phyloP scores from a whole-genome alignment of 2,888 invertebrate species.

The Volucella inflata region DNA sequence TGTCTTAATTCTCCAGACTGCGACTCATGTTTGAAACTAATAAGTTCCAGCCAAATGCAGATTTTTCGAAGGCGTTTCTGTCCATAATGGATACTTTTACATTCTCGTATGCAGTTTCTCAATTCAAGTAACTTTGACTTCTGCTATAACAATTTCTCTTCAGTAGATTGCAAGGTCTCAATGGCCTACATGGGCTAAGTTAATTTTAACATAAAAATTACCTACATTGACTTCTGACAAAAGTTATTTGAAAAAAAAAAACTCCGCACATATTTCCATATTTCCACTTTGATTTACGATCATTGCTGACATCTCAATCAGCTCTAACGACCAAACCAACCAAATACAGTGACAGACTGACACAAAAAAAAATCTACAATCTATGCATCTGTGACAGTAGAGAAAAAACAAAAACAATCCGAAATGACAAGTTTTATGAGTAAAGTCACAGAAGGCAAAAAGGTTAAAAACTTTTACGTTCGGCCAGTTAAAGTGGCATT shows the following conservation, averaged over 20 bases:
- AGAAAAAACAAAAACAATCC: background rate
- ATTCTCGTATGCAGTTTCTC: no score
- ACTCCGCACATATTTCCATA: no score
- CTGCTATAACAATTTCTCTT: no score
- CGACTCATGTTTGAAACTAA: no score
- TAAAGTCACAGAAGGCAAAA: background rate
- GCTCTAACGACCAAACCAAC: background rate
- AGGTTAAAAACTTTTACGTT: slow-evolving; percentile 2
- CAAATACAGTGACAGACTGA: background rate
- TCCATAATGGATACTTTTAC: no score
- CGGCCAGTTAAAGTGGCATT: background rate
- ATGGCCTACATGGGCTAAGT: no score
- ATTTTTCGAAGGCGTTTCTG: no score
- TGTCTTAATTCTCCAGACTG: no score
- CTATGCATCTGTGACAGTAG: background rate
- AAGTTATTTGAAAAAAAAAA: background rate
- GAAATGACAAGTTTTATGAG: slow-evolving; percentile 1
- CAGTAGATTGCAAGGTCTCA: no score
- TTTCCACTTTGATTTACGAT: background rate
- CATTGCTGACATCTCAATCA: slow-evolving; percentile 2
- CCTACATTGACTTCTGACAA: background rate
- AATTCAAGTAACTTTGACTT: no score
- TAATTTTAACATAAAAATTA: background rate
- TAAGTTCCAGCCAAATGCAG: no score
- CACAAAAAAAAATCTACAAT: background rate